These are phyloP conservation scores for Patella vulgata DNA, from an alignment of 1,140 invertebrate species.

Conservation along the genomic window DNA sequence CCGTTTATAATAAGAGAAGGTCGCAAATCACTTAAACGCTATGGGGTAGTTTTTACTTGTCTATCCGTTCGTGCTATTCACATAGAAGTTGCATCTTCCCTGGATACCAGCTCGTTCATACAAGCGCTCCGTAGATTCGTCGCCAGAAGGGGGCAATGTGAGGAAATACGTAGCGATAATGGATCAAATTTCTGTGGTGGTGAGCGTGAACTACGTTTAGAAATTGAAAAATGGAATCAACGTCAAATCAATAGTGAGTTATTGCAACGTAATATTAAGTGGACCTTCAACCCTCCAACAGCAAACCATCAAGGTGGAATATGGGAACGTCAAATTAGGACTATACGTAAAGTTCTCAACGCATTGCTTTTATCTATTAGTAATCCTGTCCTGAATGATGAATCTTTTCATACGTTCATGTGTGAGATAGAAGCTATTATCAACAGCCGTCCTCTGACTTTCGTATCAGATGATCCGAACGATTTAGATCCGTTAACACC, in stretches of 20 bases:
- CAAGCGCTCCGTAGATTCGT: conserved; percentile 27
- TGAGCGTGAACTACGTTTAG: conserved; percentile 6
- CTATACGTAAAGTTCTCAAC: conserved; percentile 19
- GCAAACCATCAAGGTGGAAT: conserved; percentile 27
- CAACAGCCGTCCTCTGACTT: conserved; percentile 8
- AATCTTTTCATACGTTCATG: conserved; percentile 18
- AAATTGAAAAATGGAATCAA: conserved; percentile 15
- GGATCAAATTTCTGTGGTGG: conserved; percentile 26
- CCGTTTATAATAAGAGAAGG: conserved; percentile 36
- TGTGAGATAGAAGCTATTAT: conserved; percentile 22
- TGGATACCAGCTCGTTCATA: conserved; percentile 34
- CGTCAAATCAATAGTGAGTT: too few relatives aligned
- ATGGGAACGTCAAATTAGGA: conserved; percentile 33
- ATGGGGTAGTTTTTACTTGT: conserved; percentile 44
- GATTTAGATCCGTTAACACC: conserved; percentile 16
- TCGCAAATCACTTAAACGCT: conserved; percentile 28
- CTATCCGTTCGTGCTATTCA: conserved; percentile 31
- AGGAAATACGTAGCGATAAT: conserved; percentile 22
- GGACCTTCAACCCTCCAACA: conserved; percentile 34
- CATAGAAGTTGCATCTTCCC: conserved; percentile 30
- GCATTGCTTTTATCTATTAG: conserved; percentile 17
- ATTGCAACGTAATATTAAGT: conserved; percentile 27
- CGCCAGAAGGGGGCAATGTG: conserved; percentile 22
- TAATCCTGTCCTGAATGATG: conserved; percentile 19
- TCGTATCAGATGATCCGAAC: conserved; percentile 4